Percentiles rank a stretch among this genome's conserved stretches.
Conservation (phyloP, 2,113 vertebrate species). For the Perca schrenkii region DNA sequence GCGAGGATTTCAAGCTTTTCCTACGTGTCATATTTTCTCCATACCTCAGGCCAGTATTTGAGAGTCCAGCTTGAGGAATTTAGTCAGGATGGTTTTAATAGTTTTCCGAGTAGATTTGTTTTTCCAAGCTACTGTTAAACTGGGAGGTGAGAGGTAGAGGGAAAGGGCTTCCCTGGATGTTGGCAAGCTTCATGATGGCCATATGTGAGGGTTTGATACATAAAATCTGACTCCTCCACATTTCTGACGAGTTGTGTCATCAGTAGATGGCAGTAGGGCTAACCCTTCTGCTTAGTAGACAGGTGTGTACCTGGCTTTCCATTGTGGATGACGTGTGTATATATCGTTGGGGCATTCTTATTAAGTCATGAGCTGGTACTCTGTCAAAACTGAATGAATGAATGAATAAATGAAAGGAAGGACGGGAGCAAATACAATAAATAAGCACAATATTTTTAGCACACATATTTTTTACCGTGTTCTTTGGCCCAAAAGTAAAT, state of each 20-base stretch:
- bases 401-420: neutral
- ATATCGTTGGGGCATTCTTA: neutral
- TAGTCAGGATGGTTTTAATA: conserved; percentile 79
- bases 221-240: conserved; percentile 48
- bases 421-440: neutral
- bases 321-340: neutral
- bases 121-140: conserved; percentile 83
- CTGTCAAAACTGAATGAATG: neutral
- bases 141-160: conserved; percentile 60
- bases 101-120: conserved; percentile 82
- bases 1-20: conserved; percentile 75
- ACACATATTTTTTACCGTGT: neutral
- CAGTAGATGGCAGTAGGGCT: conserved; percentile 48
- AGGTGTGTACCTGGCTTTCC: conserved; percentile 29
- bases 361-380: neutral
- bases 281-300: conserved; percentile 20
- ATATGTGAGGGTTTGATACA: conserved; percentile 68
- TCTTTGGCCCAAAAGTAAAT: neutral
- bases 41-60: conserved; percentile 76
- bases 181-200: conserved; percentile 66
- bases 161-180: conserved; percentile 80
- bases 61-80: conserved; percentile 81
- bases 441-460: neutral
- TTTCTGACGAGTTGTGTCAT: conserved; percentile 58
- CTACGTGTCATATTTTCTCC: conserved; percentile 81